Evolutionary conservation across 2,888 invertebrate species (phyloP).

Genomic region (Zelleria hepariella): DNA sequence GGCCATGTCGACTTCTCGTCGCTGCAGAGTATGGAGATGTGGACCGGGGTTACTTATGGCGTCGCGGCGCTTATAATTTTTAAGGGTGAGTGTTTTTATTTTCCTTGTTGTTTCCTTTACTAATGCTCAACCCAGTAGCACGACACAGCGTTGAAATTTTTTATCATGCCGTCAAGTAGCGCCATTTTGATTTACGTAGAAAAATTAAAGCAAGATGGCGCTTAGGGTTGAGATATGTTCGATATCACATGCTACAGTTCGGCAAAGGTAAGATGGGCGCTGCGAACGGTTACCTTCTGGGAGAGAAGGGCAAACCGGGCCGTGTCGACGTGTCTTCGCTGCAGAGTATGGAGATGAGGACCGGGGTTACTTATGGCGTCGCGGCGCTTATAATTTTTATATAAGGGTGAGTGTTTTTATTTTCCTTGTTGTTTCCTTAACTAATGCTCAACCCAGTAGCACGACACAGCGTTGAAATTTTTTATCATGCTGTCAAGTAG

Average conservation of each 20-base stretch:
- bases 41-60: slow-evolving; percentile 93
- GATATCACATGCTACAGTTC: slow-evolving; percentile 88
- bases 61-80: slow-evolving; percentile 86
- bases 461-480: too few species aligned
- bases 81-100: slow-evolving; percentile 70
- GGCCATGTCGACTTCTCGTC: slow-evolving; percentile 79
- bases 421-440: too few species aligned
- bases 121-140: too few species aligned
- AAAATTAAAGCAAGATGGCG: too few species aligned
- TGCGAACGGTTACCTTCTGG: slow-evolving; percentile 87
- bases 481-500: too few species aligned
- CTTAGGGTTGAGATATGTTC: too few species aligned
- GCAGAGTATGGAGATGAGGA: slow-evolving; percentile 96
- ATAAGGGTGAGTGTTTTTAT: too few species aligned
- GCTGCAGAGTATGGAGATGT: slow-evolving; percentile 92
- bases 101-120: too few species aligned
- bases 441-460: too few species aligned
- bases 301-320: slow-evolving; percentile 43
- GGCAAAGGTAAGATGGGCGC: slow-evolving; percentile 88
- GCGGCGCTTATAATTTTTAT: slow-evolving; percentile 87
- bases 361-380: slow-evolving; percentile 89
- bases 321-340: slow-evolving; percentile 78
- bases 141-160: too few species aligned
- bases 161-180: too few species aligned
- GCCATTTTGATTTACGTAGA: too few species aligned